phyloP scores from a whole-genome alignment of 2,113 vertebrate genomes.

The Cyprinus carpio region DNA sequence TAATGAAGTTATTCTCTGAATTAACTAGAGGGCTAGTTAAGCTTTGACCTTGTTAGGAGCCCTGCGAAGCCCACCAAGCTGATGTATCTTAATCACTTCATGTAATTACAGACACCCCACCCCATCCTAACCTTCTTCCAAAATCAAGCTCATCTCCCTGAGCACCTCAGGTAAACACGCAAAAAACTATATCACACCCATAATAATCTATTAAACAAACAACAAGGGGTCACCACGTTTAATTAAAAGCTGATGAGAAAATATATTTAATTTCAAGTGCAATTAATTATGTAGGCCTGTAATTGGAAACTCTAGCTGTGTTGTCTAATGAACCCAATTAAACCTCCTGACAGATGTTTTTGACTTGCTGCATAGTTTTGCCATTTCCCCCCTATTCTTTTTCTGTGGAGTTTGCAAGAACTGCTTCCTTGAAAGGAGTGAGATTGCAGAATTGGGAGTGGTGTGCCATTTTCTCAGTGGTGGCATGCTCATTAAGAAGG shows the following conservation, averaged over 20 bases:
- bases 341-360: conserved; percentile 93
- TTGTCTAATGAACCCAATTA: conserved; percentile 98
- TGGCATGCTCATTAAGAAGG: conserved; percentile 66
- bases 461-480: conserved; percentile 64
- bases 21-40: conserved; percentile 31
- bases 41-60: conserved; percentile 63
- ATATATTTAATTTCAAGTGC: conserved; percentile 97
- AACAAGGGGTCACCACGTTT: conserved; percentile 80
- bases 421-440: not conserved
- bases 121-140: conserved; percentile 64
- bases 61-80: conserved; percentile 68
- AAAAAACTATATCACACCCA: conserved; percentile 80
- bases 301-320: conserved; percentile 89
- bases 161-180: conserved; percentile 82
- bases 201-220: conserved; percentile 86
- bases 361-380: conserved; percentile 59
- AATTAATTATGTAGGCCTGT: conserved; percentile 98
- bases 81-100: conserved; percentile 77
- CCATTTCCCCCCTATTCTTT: not conserved
- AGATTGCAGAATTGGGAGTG: conserved; percentile 26
- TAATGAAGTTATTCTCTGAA: conserved; percentile 17
- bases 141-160: conserved; percentile 78
- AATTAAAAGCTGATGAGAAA: conserved; percentile 99
- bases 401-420: conserved; percentile 25
- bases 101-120: conserved; percentile 75